phyloP scores from a whole-genome alignment of 2,888 invertebrate species.

The Agriopis leucophaearia region DNA sequence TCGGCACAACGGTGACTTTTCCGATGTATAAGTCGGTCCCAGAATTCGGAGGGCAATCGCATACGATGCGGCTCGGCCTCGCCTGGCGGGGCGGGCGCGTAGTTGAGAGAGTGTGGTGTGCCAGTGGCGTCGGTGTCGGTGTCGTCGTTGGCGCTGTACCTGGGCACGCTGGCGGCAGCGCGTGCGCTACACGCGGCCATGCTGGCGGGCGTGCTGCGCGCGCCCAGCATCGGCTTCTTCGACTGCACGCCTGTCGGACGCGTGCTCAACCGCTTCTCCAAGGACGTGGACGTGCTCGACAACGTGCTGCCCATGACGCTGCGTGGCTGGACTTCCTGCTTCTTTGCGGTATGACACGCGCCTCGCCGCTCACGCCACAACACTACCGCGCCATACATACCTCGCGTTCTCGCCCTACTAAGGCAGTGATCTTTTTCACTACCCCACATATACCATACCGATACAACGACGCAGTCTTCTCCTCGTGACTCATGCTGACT shows the following conservation, averaged over 20 bases:
- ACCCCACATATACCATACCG: neutral
- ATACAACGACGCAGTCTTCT: neutral
- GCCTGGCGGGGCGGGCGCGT: constrained; percentile 4
- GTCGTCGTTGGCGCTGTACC: constrained; percentile 89
- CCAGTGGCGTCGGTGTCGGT: constrained; percentile 89
- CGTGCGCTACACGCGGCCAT: constrained; percentile 88
- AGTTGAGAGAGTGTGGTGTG: constrained; percentile 35
- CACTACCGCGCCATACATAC: neutral
- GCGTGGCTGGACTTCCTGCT: constrained; percentile 89
- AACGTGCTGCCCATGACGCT: constrained; percentile 90
- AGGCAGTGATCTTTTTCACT: too few species aligned
- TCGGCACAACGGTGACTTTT: neutral
- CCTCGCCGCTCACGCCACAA: constrained; percentile 9
- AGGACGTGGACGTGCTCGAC: constrained; percentile 91
- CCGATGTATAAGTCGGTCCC: neutral
- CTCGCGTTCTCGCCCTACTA: neutral
- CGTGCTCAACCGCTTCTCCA: constrained; percentile 92
- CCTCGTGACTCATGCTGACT: neutral
- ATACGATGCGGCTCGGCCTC: too few species aligned
- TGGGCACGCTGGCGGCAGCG: constrained; percentile 88
- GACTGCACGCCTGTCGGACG: constrained; percentile 93
- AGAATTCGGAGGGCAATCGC: constrained; percentile 5
- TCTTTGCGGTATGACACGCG: constrained; percentile 85
- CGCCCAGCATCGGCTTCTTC: constrained; percentile 90
- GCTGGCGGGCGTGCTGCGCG: constrained; percentile 88